phyloP scores from a whole-genome alignment of 1,140 invertebrate genomes.

The Drosophila sproati region DNA sequence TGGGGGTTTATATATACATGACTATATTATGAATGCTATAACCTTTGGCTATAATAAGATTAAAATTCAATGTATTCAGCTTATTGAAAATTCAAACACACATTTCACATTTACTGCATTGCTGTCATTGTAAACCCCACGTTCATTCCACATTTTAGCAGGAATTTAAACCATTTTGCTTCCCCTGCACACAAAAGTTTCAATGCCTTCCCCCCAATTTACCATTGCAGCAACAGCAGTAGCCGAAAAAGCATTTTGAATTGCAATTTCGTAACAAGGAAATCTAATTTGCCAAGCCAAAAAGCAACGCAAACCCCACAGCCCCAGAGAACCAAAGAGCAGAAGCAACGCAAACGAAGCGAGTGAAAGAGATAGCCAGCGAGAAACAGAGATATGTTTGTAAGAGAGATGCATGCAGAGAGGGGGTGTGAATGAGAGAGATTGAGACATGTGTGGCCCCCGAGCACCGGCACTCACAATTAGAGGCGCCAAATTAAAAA shows the following conservation, averaged over 20 bases:
- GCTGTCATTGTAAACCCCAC: conserved; percentile 9
- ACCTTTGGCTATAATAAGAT: not conserved
- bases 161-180: conserved; percentile 19
- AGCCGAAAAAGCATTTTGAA: conserved; percentile 50
- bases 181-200: conserved; percentile 1
- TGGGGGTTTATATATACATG: not conserved
- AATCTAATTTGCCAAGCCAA: conserved; percentile 57
- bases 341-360: not conserved
- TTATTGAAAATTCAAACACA: not conserved
- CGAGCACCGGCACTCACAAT: conserved; percentile 49
- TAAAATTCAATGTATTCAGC: not conserved
- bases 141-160: conserved; percentile 36
- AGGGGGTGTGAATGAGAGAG: not conserved
- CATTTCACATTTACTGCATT: conserved; percentile 7
- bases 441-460: conserved; percentile 20
- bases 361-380: not conserved
- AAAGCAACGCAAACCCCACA: conserved; percentile 43
- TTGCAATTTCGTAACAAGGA: conserved; percentile 61
- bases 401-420: not conserved
- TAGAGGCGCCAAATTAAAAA: conserved; percentile 61
- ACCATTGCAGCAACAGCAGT: conserved; percentile 19
- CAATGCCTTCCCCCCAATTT: not conserved
- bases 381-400: not conserved
- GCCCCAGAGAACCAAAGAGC: conserved; percentile 7
- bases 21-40: not conserved